Base-by-base conservation (phyloP, 2,888 invertebrate species). In the Idaea straminata region DNA sequence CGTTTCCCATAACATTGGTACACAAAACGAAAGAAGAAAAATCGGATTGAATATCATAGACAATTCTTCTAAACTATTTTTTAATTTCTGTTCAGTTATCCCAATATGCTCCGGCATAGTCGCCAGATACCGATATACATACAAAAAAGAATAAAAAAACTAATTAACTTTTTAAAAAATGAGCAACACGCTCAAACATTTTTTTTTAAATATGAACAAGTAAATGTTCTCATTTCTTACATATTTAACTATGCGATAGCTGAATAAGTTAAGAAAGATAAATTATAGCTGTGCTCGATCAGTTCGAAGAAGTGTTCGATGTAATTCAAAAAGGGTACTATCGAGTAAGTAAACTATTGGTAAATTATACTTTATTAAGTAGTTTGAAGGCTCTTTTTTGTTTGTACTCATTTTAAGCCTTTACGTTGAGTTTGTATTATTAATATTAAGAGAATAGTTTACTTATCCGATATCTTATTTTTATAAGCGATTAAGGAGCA, bases 231-330 rank as follows among this genome's bases (percentile, higher is more conserved):
- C 3, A 13, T 72, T 74, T 69, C 63, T 57, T 67, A 70, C 69
- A 66, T 66, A 64, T 66, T 66, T 69, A 67, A 71, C 70, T 71
- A 71, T 62, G 62, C 64, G 38, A 68, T 66, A 70, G 69, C 69
- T 62, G 69, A 73, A 70, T 68, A 69, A 68, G 66, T 57, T 38
- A 62, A 63, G 61, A 68, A 69, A 61, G 15, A 68, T 59, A 64
- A 60, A 69, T 64, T 57, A 67, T 7, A 64, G 68, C 66, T 59
- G 71, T 73, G 70, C 68, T 66, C 63, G 47, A 70, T 64, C 69
- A 71, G 67, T 67, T 68, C 65, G 69, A 68, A 63, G 47, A 47
- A 47, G 47, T 47, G 47, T 47, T 47, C 47, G 47, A 47, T 47
- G 47, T 47, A 47, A 13, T 47, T 47, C 10, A 47, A 47, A 47